Evolutionary conservation across 2,113 vertebrate genomes (phyloP).

Genomic region (Calcarius ornatus): DNA sequence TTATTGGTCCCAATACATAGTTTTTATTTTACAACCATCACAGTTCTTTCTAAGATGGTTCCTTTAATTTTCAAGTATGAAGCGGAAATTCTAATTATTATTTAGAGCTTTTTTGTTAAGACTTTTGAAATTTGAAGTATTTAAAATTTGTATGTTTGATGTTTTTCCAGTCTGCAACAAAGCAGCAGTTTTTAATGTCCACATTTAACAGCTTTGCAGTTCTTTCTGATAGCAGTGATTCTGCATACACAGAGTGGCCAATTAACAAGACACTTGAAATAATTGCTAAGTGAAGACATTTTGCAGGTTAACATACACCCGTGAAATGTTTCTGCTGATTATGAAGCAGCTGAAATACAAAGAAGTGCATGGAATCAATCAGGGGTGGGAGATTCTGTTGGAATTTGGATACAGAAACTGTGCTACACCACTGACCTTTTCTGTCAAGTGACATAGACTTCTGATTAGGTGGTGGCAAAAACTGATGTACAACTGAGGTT

Average conservation of each 20-base stretch:
- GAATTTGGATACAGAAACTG: background rate
- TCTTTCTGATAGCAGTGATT: background rate
- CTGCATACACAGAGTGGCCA: background rate
- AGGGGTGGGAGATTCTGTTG: background rate
- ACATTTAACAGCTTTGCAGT: background rate
- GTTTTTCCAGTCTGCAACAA: background rate
- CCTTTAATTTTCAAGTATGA: background rate
- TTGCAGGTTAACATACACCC: background rate
- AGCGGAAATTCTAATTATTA: background rate
- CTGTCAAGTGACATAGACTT: background rate
- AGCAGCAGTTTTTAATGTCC: background rate
- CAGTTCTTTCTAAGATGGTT: background rate
- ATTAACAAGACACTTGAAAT: background rate
- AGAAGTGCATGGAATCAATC: background rate
- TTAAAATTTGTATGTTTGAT: background rate
- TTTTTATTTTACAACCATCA: background rate
- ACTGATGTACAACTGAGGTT: background rate
- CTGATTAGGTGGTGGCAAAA: background rate
- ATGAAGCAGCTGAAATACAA: background rate
- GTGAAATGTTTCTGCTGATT: background rate
- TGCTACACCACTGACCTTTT: background rate
- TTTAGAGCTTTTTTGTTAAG: background rate
- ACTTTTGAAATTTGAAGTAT: background rate
- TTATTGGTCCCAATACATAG: background rate
- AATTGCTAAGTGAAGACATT: background rate